These are phyloP conservation scores for Bombus impatiens DNA, from an alignment of 1,140 invertebrate species.

Conservation along the genomic window DNA sequence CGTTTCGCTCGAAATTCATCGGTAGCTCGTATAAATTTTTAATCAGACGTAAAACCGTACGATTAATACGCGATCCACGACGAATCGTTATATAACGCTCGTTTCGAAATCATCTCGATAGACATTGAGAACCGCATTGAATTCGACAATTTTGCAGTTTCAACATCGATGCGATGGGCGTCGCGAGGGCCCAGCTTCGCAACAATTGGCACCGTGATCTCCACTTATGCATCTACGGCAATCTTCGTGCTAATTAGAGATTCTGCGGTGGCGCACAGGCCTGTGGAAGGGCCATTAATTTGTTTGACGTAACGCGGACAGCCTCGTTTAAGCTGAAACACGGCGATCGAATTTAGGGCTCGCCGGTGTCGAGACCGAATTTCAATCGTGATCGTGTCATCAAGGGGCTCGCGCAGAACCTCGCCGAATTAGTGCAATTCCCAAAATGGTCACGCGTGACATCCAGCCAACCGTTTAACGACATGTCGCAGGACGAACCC, in stretches of 20 bases:
- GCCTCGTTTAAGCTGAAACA: slow-evolving; percentile 11
- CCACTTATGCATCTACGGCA: slow-evolving; percentile 58
- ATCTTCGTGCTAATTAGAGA: slow-evolving; percentile 61
- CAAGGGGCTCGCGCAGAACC: neutral
- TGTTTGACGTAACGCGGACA: slow-evolving; percentile 50
- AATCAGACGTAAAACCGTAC: no score
- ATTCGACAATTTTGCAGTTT: slow-evolving; percentile 22
- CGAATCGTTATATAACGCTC: neutral
- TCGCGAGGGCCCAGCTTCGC: slow-evolving; percentile 34
- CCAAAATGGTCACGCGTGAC: neutral
- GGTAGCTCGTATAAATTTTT: no score
- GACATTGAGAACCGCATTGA: neutral
- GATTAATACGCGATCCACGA: neutral
- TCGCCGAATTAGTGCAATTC: slow-evolving; percentile 9
- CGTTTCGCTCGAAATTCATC: neutral
- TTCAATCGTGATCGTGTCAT: slow-evolving; percentile 3
- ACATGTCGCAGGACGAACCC: no score
- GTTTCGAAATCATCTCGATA: slow-evolving; percentile 13
- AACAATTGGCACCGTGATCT: slow-evolving; percentile 64
- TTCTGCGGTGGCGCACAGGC: neutral
- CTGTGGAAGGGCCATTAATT: slow-evolving; percentile 57
- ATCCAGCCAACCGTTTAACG: neutral
- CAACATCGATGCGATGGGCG: slow-evolving; percentile 30
- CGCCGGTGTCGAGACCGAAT: slow-evolving; percentile 12
- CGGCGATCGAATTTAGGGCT: slow-evolving; percentile 17